A percentile compares a stretch with the other conserved stretches of the same genome.
Conservation (phyloP, 2,797 vertebrate species). For the Knipowitschia caucasica region DNA sequence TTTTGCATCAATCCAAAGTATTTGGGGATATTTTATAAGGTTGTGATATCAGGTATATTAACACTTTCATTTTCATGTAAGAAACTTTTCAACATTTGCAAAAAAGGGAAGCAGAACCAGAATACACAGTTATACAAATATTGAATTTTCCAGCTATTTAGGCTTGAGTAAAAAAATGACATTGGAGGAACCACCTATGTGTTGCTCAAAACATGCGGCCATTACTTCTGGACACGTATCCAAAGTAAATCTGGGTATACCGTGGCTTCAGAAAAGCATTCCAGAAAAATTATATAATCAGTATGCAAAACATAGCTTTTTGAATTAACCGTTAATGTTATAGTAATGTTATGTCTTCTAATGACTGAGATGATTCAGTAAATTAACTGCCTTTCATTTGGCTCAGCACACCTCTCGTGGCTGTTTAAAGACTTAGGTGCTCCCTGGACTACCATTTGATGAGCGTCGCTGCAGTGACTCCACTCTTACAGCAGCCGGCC, state of each 20-base stretch:
- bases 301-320: no score
- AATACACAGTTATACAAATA: no score
- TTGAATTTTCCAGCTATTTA: no score
- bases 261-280: no score
- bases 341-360: constrained; percentile 11
- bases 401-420: constrained; percentile 24
- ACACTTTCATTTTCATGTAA: neutral
- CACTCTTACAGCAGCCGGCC: constrained; percentile 5
- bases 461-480: constrained; percentile 20
- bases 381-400: constrained; percentile 33
- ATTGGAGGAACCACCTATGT: no score
- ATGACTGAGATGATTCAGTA: constrained; percentile 20
- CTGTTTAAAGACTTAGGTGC: constrained; percentile 33
- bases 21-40: neutral
- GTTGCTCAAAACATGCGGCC: no score
- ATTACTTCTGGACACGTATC: no score
- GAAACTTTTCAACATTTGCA: neutral
- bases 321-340: neutral
- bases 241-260: no score
- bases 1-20: constrained; percentile 16
- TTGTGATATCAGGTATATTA: neutral
- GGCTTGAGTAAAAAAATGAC: no score
- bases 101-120: no score
- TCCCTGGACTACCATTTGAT: constrained; percentile 25
- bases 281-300: no score